These are phyloP conservation scores for Epistrophella euchroma DNA, from an alignment of 2,888 invertebrate species.

Conservation along the genomic window DNA sequence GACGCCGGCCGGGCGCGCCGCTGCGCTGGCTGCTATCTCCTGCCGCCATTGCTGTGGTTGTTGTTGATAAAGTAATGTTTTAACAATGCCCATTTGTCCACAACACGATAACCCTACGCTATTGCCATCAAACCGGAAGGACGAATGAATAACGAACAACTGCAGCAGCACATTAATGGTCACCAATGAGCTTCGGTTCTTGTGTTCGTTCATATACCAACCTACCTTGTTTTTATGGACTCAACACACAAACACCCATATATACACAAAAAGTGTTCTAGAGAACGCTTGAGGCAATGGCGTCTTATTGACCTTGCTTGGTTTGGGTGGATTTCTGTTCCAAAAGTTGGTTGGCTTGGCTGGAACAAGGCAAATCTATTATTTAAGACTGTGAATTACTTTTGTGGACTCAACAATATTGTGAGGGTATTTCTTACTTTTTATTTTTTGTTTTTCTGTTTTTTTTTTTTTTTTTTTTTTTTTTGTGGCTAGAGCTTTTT, in stretches of 20 bases:
- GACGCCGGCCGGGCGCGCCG: no score
- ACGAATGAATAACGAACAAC: conserved; percentile 42
- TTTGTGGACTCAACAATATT: conserved; percentile 36
- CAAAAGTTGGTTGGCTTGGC: no score
- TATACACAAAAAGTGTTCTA: not conserved
- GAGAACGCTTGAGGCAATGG: conserved; percentile 6
- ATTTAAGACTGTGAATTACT: conserved; percentile 48
- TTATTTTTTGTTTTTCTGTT: no score
- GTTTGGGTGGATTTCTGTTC: not conserved
- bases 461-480: not conserved
- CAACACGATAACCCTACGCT: not conserved
- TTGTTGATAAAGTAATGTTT: conserved; percentile 38
- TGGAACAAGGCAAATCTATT: conserved; percentile 36
- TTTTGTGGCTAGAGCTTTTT: not conserved
- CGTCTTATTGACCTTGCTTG: conserved; percentile 41
- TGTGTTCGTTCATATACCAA: not conserved
- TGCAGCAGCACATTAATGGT: conserved; percentile 56
- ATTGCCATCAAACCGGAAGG: conserved; percentile 14
- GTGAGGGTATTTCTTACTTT: not conserved
- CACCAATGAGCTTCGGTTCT: conserved; percentile 19
- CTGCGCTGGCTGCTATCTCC: no score
- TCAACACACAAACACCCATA: not conserved
- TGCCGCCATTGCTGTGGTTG: conserved; percentile 4
- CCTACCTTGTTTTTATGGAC: not conserved
- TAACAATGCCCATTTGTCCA: conserved; percentile 18